Percentiles rank a stretch among this genome's conserved stretches.
Conservation (phyloP, 2,113 vertebrate genomes). For the Glareola pratincola region DNA sequence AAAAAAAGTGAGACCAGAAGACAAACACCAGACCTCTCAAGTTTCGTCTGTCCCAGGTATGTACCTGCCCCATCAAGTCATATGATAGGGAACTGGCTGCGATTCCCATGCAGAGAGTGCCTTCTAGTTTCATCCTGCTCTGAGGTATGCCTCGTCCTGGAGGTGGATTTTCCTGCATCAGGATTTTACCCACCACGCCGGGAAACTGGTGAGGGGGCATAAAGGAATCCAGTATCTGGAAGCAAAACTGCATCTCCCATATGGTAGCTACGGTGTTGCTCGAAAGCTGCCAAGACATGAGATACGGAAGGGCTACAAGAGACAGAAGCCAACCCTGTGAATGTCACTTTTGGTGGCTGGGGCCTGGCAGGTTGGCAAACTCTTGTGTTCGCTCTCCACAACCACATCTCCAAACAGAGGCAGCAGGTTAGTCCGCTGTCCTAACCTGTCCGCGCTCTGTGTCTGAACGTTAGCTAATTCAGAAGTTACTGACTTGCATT, state of each 20-base stretch:
- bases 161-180: not conserved
- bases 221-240: rapidly evolving
- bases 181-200: not conserved
- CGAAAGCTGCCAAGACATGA: not conserved
- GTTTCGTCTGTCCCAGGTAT: slow-evolving; percentile 25
- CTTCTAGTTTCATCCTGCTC: slow-evolving; percentile 16
- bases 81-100: not conserved
- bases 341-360: not conserved
- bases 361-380: not conserved
- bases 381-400: not conserved
- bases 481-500: not conserved
- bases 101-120: not conserved
- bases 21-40: not conserved
- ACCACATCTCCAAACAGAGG: not conserved
- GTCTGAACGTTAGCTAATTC: not conserved
- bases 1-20: not conserved
- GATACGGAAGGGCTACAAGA: rapidly evolving
- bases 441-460: rapidly evolving
- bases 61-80: not conserved
- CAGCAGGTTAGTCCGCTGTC: not conserved
- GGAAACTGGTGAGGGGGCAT: no score
- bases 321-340: not conserved
- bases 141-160: not conserved
- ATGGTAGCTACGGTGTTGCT: rapidly evolving
- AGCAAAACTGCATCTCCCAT: not conserved